Evolutionary conservation across 2,113 vertebrate genomes (phyloP).

Genomic region (Hylia prasina): DNA sequence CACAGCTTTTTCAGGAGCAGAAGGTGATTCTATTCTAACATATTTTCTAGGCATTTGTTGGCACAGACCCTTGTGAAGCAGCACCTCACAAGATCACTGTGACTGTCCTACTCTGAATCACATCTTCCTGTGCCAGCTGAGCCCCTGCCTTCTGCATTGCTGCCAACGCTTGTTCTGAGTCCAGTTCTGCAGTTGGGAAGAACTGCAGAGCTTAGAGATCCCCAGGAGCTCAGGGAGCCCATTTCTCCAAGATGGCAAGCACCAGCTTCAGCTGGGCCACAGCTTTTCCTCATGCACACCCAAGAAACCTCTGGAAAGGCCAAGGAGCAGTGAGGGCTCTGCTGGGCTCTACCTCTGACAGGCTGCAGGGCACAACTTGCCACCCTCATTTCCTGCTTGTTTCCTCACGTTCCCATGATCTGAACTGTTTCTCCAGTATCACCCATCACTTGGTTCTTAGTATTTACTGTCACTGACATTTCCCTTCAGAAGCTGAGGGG

Average conservation of each 20-base stretch:
- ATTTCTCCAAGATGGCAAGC: neutral
- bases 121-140: neutral
- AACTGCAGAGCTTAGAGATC: neutral
- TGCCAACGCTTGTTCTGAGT: neutral
- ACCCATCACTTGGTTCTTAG: neutral
- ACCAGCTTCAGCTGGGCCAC: neutral
- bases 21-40: neutral
- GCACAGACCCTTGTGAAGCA: neutral
- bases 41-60: neutral
- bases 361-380: neutral
- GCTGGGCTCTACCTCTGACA: neutral
- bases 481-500: neutral
- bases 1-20: neutral
- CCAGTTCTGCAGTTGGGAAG: neutral
- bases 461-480: neutral
- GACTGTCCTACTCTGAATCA: neutral
- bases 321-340: neutral
- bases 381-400: neutral
- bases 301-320: neutral
- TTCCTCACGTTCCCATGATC: neutral
- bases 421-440: neutral
- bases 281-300: neutral
- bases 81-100: rapidly evolving
- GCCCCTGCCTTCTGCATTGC: neutral
- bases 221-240: neutral